Evolutionary conservation across 2,113 vertebrate genomes (phyloP).

Genomic region (Onychostoma macrolepis): DNA sequence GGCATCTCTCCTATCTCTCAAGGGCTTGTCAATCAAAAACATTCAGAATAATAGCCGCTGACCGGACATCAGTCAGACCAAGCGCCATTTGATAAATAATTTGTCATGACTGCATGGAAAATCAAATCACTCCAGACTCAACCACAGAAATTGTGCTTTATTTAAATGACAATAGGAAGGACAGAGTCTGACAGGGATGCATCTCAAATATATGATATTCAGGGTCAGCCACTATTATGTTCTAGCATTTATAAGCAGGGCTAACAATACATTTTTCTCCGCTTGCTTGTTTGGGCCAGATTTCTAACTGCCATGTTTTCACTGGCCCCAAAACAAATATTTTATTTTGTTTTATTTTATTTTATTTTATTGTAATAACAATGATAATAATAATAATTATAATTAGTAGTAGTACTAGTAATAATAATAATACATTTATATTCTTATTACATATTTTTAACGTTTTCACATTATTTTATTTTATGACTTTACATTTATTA

Average conservation of each 20-base stretch:
- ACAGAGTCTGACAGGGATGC: slow-evolving; percentile 10
- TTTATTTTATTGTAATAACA: background rate
- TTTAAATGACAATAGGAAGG: slow-evolving; percentile 33
- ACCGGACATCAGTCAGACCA: slow-evolving; percentile 13
- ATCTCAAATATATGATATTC: background rate
- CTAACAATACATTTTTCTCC: background rate
- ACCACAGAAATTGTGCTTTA: slow-evolving; percentile 18
- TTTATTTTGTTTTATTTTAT: background rate
- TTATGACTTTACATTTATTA: background rate
- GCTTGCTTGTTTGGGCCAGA: background rate
- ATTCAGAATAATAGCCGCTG: slow-evolving; percentile 36
- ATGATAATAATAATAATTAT: too few species aligned
- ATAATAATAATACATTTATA: background rate
- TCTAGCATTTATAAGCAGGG: background rate
- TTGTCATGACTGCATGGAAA: background rate
- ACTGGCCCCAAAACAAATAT: background rate
- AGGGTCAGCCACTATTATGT: background rate
- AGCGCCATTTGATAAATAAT: slow-evolving; percentile 5
- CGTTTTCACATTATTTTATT: background rate
- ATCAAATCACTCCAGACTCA: slow-evolving; percentile 17
- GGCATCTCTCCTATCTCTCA: slow-evolving; percentile 11
- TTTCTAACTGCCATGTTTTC: background rate
- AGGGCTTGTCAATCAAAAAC: slow-evolving; percentile 28
- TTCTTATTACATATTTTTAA: background rate
- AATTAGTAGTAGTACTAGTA: background rate